phyloP scores from a whole-genome alignment of 2,888 invertebrate species.

The Phaonia tiefii region DNA sequence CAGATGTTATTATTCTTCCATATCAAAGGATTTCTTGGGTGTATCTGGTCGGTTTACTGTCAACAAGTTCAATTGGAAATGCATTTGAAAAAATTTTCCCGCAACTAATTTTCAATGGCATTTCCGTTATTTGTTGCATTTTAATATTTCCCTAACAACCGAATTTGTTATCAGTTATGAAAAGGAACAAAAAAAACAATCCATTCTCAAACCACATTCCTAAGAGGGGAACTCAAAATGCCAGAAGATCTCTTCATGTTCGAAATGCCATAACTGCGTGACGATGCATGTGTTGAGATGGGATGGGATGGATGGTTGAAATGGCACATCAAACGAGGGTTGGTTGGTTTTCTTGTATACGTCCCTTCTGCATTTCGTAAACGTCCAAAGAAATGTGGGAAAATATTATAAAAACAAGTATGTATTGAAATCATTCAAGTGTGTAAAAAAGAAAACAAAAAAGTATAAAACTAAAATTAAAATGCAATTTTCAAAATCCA shows the following conservation, averaged over 20 bases:
- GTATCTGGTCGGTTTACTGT: background rate
- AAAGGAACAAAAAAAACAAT: background rate
- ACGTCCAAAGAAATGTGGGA: slow-evolving; percentile 50
- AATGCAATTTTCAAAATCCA: slow-evolving; percentile 12
- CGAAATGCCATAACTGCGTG: slow-evolving; percentile 18
- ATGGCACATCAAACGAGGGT: background rate
- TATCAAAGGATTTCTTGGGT: background rate
- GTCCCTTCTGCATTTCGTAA: background rate
- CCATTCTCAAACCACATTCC: background rate
- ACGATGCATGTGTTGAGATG: background rate
- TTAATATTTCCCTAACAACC: slow-evolving; percentile 6
- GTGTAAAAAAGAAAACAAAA: slow-evolving; percentile 29
- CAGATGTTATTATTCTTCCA: slow-evolving; percentile 18
- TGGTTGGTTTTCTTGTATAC: background rate
- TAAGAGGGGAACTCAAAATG: background rate
- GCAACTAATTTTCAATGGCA: background rate
- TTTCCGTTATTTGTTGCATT: background rate
- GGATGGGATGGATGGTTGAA: background rate
- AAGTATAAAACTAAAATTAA: slow-evolving; percentile 18
- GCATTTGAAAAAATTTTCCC: background rate
- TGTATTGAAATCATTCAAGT: slow-evolving; percentile 53
- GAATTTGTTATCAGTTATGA: slow-evolving; percentile 15
- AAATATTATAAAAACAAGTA: slow-evolving; percentile 17
- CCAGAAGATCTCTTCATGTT: slow-evolving; percentile 18
- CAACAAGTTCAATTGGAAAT: slow-evolving; percentile 22